Percentiles rank a stretch among this genome's conserved stretches.
Evolutionary conservation across 2,113 vertebrate species (phyloP).

Genomic region (Heptranchias perlo): DNA sequence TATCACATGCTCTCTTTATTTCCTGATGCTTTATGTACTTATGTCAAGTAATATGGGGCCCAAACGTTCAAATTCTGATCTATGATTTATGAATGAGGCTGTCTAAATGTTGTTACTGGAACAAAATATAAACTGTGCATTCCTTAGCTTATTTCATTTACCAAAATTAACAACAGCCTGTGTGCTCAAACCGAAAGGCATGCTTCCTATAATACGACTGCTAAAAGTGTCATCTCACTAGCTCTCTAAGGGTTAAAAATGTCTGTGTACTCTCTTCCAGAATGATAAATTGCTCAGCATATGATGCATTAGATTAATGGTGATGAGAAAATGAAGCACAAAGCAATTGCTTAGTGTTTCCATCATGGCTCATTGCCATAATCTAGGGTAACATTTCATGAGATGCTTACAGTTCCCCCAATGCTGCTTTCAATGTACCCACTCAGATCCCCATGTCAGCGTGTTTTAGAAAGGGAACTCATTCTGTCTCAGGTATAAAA

Average conservation of each 20-base stretch:
- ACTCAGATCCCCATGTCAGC: conserved; percentile 1
- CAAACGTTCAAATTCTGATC: background rate
- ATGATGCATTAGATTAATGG: conserved; percentile 35
- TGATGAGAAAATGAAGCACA: conserved; percentile 33
- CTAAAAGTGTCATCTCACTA: background rate
- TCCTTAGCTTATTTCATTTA: background rate
- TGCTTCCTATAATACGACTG: background rate
- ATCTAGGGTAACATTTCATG: conserved; percentile 29
- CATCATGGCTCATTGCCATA: conserved; percentile 33
- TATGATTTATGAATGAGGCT: conserved; percentile 6
- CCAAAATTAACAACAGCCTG: conserved; percentile 1
- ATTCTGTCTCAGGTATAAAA: background rate
- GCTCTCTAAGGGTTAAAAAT: conserved; percentile 19
- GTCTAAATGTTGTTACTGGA: background rate
- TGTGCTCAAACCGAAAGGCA: background rate
- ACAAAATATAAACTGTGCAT: background rate
- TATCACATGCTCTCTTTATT: background rate
- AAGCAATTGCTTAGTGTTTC: conserved; percentile 36
- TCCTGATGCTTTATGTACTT: background rate
- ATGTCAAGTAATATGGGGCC: background rate
- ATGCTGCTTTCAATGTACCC: background rate
- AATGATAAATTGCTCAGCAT: conserved; percentile 24
- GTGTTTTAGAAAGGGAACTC: background rate
- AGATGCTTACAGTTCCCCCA: background rate
- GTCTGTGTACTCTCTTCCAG: background rate